phyloP scores from a whole-genome alignment of 1,140 invertebrate genomes.

The Paraescarpia echinospica region DNA sequence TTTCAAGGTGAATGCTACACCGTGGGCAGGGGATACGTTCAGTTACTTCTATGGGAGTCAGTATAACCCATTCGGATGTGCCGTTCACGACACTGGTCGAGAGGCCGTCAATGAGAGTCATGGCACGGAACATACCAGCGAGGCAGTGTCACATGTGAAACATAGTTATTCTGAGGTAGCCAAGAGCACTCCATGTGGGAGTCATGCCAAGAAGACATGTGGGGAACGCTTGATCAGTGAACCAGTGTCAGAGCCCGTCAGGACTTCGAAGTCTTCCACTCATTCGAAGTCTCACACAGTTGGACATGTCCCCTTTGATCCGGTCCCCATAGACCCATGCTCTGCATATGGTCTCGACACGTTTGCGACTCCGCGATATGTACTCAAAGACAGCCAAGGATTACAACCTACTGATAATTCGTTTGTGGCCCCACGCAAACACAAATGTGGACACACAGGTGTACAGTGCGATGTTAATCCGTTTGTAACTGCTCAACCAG shows the following conservation, averaged over 20 bases:
- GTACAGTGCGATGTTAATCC: not conserved
- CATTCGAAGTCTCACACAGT: not conserved
- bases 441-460: not conserved
- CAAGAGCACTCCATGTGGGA: not conserved
- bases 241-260: not conserved
- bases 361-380: not conserved
- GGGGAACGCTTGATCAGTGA: not conserved
- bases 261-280: not conserved
- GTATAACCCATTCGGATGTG: not conserved
- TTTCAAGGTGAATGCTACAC: not conserved
- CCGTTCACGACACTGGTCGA: not conserved
- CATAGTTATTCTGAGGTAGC: not conserved
- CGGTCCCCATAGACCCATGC: not conserved
- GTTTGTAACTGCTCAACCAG: not conserved
- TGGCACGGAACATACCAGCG: not conserved
- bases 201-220: not conserved
- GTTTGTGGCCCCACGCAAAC: not conserved
- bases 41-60: not conserved
- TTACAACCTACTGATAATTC: too few relatives aligned
- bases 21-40: not conserved
- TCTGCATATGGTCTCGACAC: not conserved
- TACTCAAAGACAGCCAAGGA: not conserved
- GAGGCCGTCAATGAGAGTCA: not conserved
- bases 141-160: not conserved
- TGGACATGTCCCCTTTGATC: not conserved